Base-by-base conservation (phyloP, 2,888 invertebrate species). In the Megastigmus dorsalis region DNA sequence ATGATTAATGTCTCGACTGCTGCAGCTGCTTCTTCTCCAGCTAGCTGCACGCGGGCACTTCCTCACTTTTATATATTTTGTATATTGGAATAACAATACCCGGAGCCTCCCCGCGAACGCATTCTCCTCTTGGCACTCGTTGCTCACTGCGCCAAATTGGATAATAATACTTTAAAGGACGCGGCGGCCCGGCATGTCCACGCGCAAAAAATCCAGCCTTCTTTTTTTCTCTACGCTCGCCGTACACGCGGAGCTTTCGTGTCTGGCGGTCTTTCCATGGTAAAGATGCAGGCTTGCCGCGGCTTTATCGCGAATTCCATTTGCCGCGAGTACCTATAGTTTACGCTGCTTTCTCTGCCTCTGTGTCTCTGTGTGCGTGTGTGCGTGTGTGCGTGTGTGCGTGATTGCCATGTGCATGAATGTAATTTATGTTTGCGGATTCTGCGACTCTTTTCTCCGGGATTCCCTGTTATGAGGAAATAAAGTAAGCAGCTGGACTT, bases 131-230 rank as follows among this genome's bases (percentile, higher is more conserved):
- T 1, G 1, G 4, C 23, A n/a, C 28, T 54, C 43, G 28, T n/a
- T 43, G 38, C 30, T 54, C 28, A 30, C 59, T 60, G 28, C 52
- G 75, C 70, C 75, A 75, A 75, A 75, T 75, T 75, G 50, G 66
- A 75, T 75, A 62, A 75, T 70, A 60, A 75, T 66, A 70, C 75
- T 43, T 48, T 57, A 63, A 73, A 68, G 54, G 38, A 43, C n/a
- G 6, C 15, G 20, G 5, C 38, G 36, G n/a, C 33, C 15, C 20
- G 3, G 33, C 33, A 6, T 33, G 4, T 33, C 33, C 33, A 33
- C 33, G 7, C 4, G 48, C 45, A 15, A 30, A 2, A 9, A 9
- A 1, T 6, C 7, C 15, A 28, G 4, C 23, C 3, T 20, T 28
- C 13, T 33, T 43, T 50, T 28, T 2, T 4, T 15, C 2, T 23